phyloP scores from a whole-genome alignment of 2,797 vertebrate species.

The Myotis findleyi region DNA sequence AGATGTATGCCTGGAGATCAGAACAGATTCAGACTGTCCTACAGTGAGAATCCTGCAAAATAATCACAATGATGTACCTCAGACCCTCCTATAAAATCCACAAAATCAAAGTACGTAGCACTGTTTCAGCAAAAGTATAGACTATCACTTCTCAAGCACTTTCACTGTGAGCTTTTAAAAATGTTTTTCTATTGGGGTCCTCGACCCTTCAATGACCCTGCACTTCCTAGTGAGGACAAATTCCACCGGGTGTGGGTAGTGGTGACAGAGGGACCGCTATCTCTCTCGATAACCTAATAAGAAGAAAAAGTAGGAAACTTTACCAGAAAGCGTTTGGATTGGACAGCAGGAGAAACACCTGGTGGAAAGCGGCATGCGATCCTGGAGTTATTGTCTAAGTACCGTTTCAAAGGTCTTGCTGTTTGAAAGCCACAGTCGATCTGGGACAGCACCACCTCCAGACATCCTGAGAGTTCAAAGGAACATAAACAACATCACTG shows the following conservation, averaged over 20 bases:
- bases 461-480: constrained; percentile 46
- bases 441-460: background rate
- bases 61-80: background rate
- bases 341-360: background rate
- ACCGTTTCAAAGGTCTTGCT: background rate
- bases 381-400: background rate
- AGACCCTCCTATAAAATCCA: background rate
- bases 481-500: background rate
- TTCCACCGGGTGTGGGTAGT: background rate
- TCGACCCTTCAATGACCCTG: constrained; percentile 1
- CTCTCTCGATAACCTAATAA: background rate
- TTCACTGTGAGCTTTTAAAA: background rate
- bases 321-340: background rate
- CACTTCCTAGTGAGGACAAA: background rate
- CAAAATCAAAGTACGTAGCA: constrained; percentile 14
- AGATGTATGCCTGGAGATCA: background rate
- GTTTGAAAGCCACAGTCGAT: background rate
- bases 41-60: background rate
- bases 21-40: background rate
- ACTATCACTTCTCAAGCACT: background rate
- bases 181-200: background rate
- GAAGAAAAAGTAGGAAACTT: background rate
- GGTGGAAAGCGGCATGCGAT: background rate
- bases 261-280: background rate
- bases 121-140: background rate